Evolutionary conservation across 2,888 invertebrate genomes (phyloP), one percentile per base, ranked within the genome.

Genomic region (Bugulina stolonifera): DNA sequence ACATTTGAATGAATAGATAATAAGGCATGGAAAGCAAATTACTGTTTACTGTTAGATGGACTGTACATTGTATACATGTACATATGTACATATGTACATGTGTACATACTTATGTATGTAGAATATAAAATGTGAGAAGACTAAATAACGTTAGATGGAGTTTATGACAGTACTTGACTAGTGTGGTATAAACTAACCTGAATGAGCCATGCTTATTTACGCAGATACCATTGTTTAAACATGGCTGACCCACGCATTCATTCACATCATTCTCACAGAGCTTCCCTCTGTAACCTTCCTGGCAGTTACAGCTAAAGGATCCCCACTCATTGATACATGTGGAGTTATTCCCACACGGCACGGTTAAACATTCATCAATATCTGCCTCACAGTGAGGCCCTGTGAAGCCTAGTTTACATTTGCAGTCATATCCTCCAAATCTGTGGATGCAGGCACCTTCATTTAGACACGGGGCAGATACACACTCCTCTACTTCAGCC

Each of bases 311-410:
- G 77, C 71, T 76, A 73, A 74, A 81, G 29, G 72, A 73, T 22
- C 76, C 79, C 14, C 78, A 73, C 2, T 72, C 75, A 74, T 84
- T 83, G 1, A 77, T 72, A 75, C 83, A 82, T 0, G 76, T 75
- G 23, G 76, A 81, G 10, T 77, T 77, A 76, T 81, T 79, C 71
- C 76, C 75, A 73, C 79, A 79, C 0, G 79, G 79, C 2, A 74
- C 76, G 78, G 86, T 87, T 75, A 87, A 87, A 77, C 90, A 90
- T 1, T 89, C 85, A 77, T 88, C 85, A 23, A 87, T 79, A 55
- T 84, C 76, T 43, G 81, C 80, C n/a, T 64, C 32, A 64, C 64
- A 64, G 5, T 32, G 25, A 14, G 10, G 22, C 74, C 79, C 78
- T 57, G 75, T 73, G 72, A 73, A 78, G 2, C 79, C 78, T 29